Base-by-base conservation (phyloP, 2,797 vertebrate genomes). In the Myiotriccus ornatus region DNA sequence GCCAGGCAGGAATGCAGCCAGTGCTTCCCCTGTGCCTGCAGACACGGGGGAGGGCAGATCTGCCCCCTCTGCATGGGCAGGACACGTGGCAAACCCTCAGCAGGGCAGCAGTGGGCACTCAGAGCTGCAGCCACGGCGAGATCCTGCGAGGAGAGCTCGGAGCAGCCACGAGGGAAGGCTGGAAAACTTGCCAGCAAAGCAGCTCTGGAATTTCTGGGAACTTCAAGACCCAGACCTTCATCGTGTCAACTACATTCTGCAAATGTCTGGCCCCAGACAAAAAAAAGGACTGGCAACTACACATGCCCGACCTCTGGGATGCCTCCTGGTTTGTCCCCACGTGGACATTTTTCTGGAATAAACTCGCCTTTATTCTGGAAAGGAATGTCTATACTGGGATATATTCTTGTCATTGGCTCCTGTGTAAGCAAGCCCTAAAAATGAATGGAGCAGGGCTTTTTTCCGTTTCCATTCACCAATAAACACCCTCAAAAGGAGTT, bases 381-480 rank as follows among this genome's bases (percentile, higher is more conserved):
- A 65, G 84, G 89, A 95, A 95, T 94, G 87, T 78, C 92, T 84
- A 84, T 41, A 80, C 79, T 92, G 91, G 86, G 87, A n/a, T 89
- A 39, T 81, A 87, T 87, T 93, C 87, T 86, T 93, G 95, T 90
- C 90, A 83, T 67, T 67, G 35, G 87, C 65, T 93, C 92, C 90
- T 84, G 81, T 68, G 78, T 87, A 96, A 92, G 90, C 68, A 93
- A 93, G 93, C 69, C 65, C 89, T 90, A 81, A 86, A 94, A 96
- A 86, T 95, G 94, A 97, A 93, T 86, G 89, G 92, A 94, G 70
- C 60, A 84, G 59, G 41, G 76, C 41, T 88, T 95, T 89, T 91
- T 93, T n/a, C 87, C 86, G 55, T 94, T 94, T 93, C 94, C 95
- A 88, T 97, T 97, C 95, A 95, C 77, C 85, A 96, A 79, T 79